Evolutionary conservation across 2,113 vertebrate genomes (phyloP).

Genomic region (Indicator indicator): DNA sequence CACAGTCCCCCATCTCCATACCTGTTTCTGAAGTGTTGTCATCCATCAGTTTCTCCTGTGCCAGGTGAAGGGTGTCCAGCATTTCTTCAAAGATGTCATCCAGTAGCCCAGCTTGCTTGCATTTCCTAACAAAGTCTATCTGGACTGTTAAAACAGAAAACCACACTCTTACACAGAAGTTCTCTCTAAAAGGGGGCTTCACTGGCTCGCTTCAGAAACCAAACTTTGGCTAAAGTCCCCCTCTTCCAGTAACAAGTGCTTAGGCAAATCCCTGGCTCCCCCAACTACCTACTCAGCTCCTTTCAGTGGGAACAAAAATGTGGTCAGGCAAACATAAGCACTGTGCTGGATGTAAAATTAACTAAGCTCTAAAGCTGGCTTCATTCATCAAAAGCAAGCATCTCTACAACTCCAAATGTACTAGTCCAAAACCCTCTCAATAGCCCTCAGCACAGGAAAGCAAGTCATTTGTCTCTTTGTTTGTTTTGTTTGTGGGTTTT

Average conservation of each 20-base stretch:
- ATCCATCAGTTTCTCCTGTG: constrained; percentile 73
- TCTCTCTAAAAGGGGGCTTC: background rate
- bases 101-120: constrained; percentile 76
- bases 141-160: constrained; percentile 49
- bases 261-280: background rate
- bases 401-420: background rate
- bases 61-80: constrained; percentile 70
- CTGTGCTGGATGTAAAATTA: background rate
- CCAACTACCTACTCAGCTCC: background rate
- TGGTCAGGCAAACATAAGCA: background rate
- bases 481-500: no score
- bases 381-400: background rate
- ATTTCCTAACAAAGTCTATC: constrained; percentile 75
- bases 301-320: background rate
- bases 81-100: constrained; percentile 77
- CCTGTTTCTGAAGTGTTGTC: constrained; percentile 77
- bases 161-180: background rate
- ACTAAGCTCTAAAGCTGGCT: background rate
- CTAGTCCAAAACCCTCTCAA: background rate
- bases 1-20: background rate
- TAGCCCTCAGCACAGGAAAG: background rate
- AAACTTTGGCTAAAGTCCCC: background rate
- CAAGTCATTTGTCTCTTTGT: background rate
- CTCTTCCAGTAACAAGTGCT: background rate
- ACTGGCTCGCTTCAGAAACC: background rate